Evolutionary conservation across 35 echinoderm and acorn worm species (phyloP).

Genomic region (Ptychodera flava): DNA sequence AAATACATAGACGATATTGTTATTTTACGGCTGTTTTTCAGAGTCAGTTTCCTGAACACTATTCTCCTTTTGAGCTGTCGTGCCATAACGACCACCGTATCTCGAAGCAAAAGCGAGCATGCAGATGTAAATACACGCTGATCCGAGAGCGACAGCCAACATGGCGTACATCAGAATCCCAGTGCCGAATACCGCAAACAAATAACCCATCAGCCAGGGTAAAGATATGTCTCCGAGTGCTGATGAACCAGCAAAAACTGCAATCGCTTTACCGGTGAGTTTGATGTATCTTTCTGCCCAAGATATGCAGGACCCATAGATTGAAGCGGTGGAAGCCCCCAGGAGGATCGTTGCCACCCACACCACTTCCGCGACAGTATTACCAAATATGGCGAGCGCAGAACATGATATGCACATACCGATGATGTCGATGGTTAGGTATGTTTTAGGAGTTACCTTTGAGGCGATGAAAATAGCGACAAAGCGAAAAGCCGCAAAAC

Average conservation of each 20-base stretch:
- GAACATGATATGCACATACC: background rate
- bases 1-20: too few species aligned
- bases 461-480: background rate
- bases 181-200: background rate
- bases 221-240: background rate
- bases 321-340: background rate
- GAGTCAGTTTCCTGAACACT: too few species aligned
- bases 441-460: background rate
- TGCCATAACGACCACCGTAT: background rate
- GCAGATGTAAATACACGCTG: background rate
- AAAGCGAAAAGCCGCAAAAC: background rate
- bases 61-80: too few species aligned
- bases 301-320: background rate
- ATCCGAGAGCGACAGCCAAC: background rate
- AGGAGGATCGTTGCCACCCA: background rate
- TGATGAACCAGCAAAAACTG: background rate
- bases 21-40: too few species aligned
- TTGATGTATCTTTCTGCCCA: background rate
- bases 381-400: background rate
- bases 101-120: background rate
- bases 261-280: background rate
- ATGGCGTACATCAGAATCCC: background rate
- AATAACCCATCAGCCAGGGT: background rate
- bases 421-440: background rate
- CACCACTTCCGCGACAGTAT: background rate